Conservation (phyloP, 1,140 invertebrate genomes). For the Zaprionus davidi region DNA sequence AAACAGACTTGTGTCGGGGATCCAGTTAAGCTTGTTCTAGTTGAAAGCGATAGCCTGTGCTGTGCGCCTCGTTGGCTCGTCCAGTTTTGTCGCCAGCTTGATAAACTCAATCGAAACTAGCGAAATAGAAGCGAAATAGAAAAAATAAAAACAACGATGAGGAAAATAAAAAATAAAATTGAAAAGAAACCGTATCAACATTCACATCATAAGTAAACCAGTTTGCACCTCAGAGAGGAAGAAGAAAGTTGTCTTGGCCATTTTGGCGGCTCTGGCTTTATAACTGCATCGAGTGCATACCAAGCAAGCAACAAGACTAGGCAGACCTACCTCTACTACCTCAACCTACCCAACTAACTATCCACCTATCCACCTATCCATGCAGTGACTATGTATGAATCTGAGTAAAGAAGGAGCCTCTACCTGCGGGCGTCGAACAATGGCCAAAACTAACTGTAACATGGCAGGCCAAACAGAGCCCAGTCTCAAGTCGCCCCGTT, state of each 20-base stretch:
- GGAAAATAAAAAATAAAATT: slow-evolving; percentile 40
- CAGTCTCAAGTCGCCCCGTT: not conserved
- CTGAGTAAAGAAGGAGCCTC: slow-evolving; percentile 50
- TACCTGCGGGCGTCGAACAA: slow-evolving; percentile 48
- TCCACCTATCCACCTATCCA: slow-evolving; percentile 23
- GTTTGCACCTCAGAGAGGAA: slow-evolving; percentile 83
- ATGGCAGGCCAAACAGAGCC: slow-evolving; percentile 59
- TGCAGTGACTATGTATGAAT: slow-evolving; percentile 36
- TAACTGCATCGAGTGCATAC: slow-evolving; percentile 52
- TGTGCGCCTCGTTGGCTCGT: slow-evolving; percentile 21
- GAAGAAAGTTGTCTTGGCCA: slow-evolving; percentile 83
- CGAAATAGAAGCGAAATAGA: slow-evolving; percentile 67
- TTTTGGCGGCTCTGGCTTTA: slow-evolving; percentile 68
- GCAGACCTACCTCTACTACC: not conserved
- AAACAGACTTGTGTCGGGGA: slow-evolving; percentile 21
- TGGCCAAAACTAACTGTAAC: slow-evolving; percentile 76
- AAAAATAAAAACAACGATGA: slow-evolving; percentile 41
- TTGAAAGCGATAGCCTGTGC: slow-evolving; percentile 75
- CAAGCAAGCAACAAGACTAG: not conserved
- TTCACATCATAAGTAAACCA: slow-evolving; percentile 83
- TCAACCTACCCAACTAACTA: slow-evolving; percentile 33
- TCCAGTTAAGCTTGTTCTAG: slow-evolving; percentile 80
- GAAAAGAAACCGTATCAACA: slow-evolving; percentile 82
- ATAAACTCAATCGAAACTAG: slow-evolving; percentile 57
- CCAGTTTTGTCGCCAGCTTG: slow-evolving; percentile 53